Percentiles rank a stretch among this genome's conserved stretches.
These are phyloP conservation scores for Myripristis murdjan DNA, from an alignment of 2,797 vertebrate genomes.

Conservation along the genomic window DNA sequence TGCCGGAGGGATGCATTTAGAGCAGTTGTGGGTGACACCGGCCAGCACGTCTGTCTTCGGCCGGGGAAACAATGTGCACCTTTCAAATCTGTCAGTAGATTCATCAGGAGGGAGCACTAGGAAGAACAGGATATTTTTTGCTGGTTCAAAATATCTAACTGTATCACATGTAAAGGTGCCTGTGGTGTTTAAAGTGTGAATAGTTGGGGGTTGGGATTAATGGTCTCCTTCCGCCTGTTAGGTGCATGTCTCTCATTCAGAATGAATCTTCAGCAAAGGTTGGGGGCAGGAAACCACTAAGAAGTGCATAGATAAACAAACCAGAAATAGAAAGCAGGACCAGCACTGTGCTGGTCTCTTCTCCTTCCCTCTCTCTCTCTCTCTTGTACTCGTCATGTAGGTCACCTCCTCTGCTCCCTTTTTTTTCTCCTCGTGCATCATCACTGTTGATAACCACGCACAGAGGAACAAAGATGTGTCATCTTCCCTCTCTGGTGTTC, in stretches of 20 bases:
- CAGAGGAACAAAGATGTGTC: slow-evolving; percentile 74
- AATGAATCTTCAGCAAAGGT: slow-evolving; percentile 65
- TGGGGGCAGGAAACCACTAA: slow-evolving; percentile 74
- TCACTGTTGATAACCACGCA: slow-evolving; percentile 44
- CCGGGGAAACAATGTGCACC: background rate
- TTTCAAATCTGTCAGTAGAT: slow-evolving; percentile 32
- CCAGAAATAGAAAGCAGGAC: slow-evolving; percentile 79
- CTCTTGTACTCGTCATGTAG: slow-evolving; percentile 66
- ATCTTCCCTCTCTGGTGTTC: slow-evolving; percentile 55
- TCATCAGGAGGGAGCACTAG: slow-evolving; percentile 18
- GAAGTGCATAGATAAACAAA: slow-evolving; percentile 75
- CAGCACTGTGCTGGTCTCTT: slow-evolving; percentile 37
- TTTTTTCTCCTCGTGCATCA: slow-evolving; percentile 61
- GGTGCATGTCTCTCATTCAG: slow-evolving; percentile 51
- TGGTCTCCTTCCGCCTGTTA: slow-evolving; percentile 42
- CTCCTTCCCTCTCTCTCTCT: slow-evolving; percentile 26
- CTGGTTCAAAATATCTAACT: slow-evolving; percentile 19
- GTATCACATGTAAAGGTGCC: slow-evolving; percentile 30
- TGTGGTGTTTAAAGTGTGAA: background rate
- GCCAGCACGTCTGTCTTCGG: slow-evolving; percentile 30
- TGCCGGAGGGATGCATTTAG: slow-evolving; percentile 48
- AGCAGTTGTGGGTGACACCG: slow-evolving; percentile 35
- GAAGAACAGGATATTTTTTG: slow-evolving; percentile 32
- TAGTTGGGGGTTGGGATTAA: slow-evolving; percentile 1
- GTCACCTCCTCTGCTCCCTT: slow-evolving; percentile 74